phyloP scores from a whole-genome alignment of 2,113 vertebrate species.

The Corythornis vintsioides region DNA sequence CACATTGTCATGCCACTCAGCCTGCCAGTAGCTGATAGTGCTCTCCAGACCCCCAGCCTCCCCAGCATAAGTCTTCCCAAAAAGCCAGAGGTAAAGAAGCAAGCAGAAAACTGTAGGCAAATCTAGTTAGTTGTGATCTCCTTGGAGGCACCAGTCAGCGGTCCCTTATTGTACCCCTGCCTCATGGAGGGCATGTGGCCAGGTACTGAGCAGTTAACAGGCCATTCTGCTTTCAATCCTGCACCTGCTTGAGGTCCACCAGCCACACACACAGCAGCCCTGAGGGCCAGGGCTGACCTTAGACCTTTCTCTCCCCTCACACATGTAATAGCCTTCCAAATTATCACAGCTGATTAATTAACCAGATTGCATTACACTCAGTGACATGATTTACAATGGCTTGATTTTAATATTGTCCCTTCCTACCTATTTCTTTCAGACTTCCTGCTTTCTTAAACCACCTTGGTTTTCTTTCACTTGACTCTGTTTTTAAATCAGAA shows the following conservation, averaged over 20 bases:
- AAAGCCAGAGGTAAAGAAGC: neutral
- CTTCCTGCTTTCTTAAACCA: neutral
- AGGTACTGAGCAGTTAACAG: neutral
- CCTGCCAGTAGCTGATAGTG: neutral
- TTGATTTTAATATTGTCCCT: neutral
- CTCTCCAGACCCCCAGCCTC: neutral
- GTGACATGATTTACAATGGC: neutral
- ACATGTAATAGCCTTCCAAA: neutral
- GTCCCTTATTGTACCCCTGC: neutral
- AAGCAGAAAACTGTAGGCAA: neutral
- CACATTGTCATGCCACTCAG: fast-evolving
- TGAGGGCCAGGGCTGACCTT: neutral
- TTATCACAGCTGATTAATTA: neutral
- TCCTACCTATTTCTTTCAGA: neutral
- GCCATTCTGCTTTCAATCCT: neutral
- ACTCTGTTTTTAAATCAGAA: neutral
- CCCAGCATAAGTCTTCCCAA: neutral
- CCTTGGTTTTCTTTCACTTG: neutral
- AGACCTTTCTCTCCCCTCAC: neutral
- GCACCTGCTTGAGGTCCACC: neutral
- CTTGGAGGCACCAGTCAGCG: neutral
- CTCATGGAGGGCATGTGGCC: fast-evolving
- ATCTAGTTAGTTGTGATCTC: neutral
- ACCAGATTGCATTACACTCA: neutral
- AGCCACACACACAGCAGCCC: neutral